Conservation (phyloP, 2,113 vertebrate genomes). For the Peromyscus californicus region DNA sequence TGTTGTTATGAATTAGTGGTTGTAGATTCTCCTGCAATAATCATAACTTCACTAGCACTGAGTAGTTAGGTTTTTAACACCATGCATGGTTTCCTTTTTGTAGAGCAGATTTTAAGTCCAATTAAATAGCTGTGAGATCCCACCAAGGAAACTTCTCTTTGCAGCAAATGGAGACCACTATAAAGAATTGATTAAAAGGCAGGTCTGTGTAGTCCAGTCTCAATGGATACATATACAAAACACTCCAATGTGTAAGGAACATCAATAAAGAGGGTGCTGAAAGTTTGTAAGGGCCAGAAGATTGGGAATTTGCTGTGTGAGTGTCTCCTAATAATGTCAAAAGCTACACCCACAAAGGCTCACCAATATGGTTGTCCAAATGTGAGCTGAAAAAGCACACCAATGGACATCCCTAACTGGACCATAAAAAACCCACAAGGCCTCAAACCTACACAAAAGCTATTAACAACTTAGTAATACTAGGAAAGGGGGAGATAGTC, state of each 20-base stretch:
- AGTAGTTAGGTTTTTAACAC: background rate
- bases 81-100: background rate
- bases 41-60: background rate
- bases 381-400: background rate
- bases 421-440: background rate
- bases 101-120: background rate
- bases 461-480: background rate
- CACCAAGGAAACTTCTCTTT: background rate
- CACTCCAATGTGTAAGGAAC: background rate
- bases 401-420: background rate
- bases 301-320: background rate
- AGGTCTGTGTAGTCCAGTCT: background rate
- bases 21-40: background rate
- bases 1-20: background rate
- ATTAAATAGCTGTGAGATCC: background rate
- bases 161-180: background rate
- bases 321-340: background rate
- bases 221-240: background rate
- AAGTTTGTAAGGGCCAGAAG: background rate
- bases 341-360: background rate
- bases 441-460: background rate
- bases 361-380: background rate
- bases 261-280: background rate
- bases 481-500: background rate
- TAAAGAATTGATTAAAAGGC: background rate